Conservation (phyloP, 1,140 invertebrate genomes). For the Drosophila grimshawi region DNA sequence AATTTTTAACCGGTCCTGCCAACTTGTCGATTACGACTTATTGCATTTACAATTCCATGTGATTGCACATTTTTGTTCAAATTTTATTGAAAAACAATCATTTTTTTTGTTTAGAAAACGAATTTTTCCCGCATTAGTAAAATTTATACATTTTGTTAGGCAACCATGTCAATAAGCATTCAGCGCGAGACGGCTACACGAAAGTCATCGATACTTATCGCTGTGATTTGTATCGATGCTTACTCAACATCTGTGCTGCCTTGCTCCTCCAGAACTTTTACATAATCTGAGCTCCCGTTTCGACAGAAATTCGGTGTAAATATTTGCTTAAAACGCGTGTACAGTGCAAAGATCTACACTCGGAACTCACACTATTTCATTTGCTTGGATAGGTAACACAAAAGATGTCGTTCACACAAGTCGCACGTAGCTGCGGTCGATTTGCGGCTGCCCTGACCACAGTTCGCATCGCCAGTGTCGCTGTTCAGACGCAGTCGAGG, state of each 20-base stretch:
- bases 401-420: conserved; percentile 79
- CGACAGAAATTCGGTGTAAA: conserved; percentile 68
- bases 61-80: too few species aligned
- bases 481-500: conserved; percentile 64
- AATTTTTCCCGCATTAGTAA: too few species aligned
- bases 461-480: conserved; percentile 55
- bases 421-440: conserved; percentile 78
- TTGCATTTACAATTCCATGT: too few species aligned
- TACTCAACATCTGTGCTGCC: conserved; percentile 35
- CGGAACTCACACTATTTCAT: conserved; percentile 17
- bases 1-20: not conserved
- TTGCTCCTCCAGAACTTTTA: conserved; percentile 76
- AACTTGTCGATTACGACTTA: not conserved
- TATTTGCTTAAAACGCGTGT: conserved; percentile 42
- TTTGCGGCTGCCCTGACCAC: conserved; percentile 70
- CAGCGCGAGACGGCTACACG: not conserved
- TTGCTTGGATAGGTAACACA: conserved; percentile 49
- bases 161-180: not conserved
- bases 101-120: too few species aligned
- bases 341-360: not conserved
- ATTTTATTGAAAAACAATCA: too few species aligned
- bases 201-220: conserved; percentile 1
- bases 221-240: conserved; percentile 11
- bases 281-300: conserved; percentile 67
- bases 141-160: not conserved